Conservation (phyloP, 2,888 invertebrate genomes). For the Drosophila borealis region DNA sequence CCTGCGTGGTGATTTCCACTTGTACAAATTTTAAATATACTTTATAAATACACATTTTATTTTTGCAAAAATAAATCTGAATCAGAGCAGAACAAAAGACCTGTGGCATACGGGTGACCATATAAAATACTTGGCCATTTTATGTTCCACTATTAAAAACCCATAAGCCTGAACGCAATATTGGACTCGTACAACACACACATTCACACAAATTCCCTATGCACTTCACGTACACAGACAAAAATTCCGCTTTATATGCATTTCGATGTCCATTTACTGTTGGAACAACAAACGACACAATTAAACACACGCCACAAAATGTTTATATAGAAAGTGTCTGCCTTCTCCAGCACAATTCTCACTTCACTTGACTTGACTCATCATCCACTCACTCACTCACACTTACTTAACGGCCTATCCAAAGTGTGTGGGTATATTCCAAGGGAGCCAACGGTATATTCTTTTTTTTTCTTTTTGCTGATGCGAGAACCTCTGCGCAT, state of each 20-base stretch:
- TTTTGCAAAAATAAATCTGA: slow-evolving; percentile 1
- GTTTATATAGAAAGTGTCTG: slow-evolving; percentile 57
- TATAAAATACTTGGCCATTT: slow-evolving; percentile 30
- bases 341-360: slow-evolving; percentile 22
- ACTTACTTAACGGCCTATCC: slow-evolving; percentile 41
- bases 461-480: slow-evolving; percentile 13
- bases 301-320: slow-evolving; percentile 28
- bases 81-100: slow-evolving; percentile 21
- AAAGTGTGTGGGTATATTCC: slow-evolving; percentile 32
- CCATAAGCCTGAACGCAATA: slow-evolving; percentile 39
- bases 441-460: slow-evolving; percentile 14
- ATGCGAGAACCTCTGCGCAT: slow-evolving; percentile 52
- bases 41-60: not conserved
- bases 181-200: slow-evolving; percentile 9
- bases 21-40: slow-evolving; percentile 3
- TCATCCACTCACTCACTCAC: not conserved
- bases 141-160: slow-evolving; percentile 58
- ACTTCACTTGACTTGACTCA: slow-evolving; percentile 44
- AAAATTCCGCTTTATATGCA: slow-evolving; percentile 56
- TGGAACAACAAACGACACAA: slow-evolving; percentile 44
- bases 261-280: slow-evolving; percentile 57
- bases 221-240: slow-evolving; percentile 56
- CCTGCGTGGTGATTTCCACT: slow-evolving; percentile 37
- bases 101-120: slow-evolving; percentile 10
- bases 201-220: slow-evolving; percentile 30